phyloP scores from a whole-genome alignment of 1,140 invertebrate species.

The Papilio polytes region DNA sequence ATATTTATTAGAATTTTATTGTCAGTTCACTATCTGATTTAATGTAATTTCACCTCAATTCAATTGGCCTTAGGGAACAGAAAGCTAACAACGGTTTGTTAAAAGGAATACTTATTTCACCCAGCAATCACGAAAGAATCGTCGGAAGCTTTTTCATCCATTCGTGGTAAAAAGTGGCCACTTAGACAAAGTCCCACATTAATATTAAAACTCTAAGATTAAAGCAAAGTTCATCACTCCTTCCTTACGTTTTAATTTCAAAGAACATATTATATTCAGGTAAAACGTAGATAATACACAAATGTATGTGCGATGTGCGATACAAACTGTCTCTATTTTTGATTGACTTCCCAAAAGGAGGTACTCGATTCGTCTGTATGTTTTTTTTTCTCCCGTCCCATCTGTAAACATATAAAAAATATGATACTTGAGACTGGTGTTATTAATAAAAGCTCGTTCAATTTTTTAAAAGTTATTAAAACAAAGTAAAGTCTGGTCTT shows the following conservation, averaged over 20 bases:
- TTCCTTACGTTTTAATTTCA: neutral
- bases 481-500: too few relatives aligned
- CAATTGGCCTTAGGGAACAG: conserved; percentile 49
- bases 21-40: conserved; percentile 8
- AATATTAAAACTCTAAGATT: conserved; percentile 51
- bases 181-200: conserved; percentile 63
- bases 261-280: neutral
- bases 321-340: too few relatives aligned
- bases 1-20: neutral
- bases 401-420: too few relatives aligned
- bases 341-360: too few relatives aligned
- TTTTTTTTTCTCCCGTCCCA: too few relatives aligned
- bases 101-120: conserved; percentile 66
- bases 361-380: too few relatives aligned
- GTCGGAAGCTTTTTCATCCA: conserved; percentile 68
- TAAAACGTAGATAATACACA: neutral
- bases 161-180: conserved; percentile 68
- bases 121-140: conserved; percentile 67
- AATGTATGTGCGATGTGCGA: too few relatives aligned
- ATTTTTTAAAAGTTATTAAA: too few relatives aligned
- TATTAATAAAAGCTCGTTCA: too few relatives aligned
- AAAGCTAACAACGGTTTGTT: conserved; percentile 46
- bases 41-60: conserved; percentile 43
- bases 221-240: conserved; percentile 15
- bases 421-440: too few relatives aligned